Percentiles rank a stretch among this genome's conserved stretches.
These are phyloP conservation scores for Hippocampus guttulatus DNA, from an alignment of 2,113 vertebrate genomes.

Conservation along the genomic window DNA sequence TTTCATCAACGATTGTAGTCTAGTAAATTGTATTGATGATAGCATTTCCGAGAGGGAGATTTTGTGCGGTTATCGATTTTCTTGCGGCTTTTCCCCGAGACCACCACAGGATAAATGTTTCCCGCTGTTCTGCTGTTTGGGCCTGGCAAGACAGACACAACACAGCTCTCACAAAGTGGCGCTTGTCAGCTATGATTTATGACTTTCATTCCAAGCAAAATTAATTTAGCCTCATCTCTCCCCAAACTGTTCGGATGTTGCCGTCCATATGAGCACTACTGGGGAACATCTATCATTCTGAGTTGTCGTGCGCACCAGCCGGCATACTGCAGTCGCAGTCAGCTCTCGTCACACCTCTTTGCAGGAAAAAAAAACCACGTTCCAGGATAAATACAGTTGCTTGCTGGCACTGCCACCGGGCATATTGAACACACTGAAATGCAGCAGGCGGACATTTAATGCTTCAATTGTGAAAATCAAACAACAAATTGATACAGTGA, in stretches of 20 bases:
- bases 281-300: conserved; percentile 66
- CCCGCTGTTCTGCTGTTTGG: conserved; percentile 34
- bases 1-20: not conserved
- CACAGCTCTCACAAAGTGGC: conserved; percentile 59
- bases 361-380: conserved; percentile 25
- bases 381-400: conserved; percentile 36
- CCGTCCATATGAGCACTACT: conserved; percentile 62
- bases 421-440: not conserved
- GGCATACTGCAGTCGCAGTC: conserved; percentile 8
- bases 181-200: conserved; percentile 66
- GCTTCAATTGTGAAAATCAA: not conserved
- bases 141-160: conserved; percentile 54
- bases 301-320: conserved; percentile 37
- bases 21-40: not conserved
- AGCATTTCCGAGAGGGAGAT: conserved; percentile 31
- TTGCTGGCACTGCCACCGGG: conserved; percentile 30
- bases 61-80: conserved; percentile 33
- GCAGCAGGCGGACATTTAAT: not conserved
- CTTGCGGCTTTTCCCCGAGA: conserved; percentile 47
- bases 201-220: conserved; percentile 67
- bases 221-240: conserved; percentile 67
- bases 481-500: not conserved
- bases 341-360: conserved; percentile 27
- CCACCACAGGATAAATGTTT: conserved; percentile 54
- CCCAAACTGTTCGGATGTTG: conserved; percentile 48